These are phyloP conservation scores for Odontocolon sp. DNA, from an alignment of 2,888 invertebrate species.

Conservation along the genomic window DNA sequence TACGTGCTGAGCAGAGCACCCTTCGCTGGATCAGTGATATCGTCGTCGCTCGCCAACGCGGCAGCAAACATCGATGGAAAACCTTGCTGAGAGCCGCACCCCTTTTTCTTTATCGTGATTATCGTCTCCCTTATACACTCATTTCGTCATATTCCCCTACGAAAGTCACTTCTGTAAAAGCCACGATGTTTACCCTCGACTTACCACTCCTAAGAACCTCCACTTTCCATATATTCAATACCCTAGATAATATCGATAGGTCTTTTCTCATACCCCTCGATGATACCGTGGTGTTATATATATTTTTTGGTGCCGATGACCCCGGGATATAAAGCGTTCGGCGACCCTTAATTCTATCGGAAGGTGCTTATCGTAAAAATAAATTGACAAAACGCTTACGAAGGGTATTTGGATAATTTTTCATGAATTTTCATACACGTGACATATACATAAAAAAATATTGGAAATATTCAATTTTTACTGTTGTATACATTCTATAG, in stretches of 20 bases:
- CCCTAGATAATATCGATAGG: conserved; percentile 15
- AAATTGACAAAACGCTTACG: too few species aligned
- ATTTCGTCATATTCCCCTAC: conserved; percentile 11
- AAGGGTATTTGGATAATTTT: background rate
- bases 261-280: conserved; percentile 7
- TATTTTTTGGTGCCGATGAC: background rate
- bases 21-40: conserved; percentile 48
- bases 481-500: too few species aligned
- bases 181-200: conserved; percentile 45
- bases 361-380: too few species aligned
- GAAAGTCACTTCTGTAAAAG: conserved; percentile 39
- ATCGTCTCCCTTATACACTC: conserved; percentile 26
- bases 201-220: conserved; percentile 19
- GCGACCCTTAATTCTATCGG: too few species aligned
- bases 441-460: too few species aligned
- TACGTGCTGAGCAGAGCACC: conserved; percentile 8
- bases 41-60: conserved; percentile 4
- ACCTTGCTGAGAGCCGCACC: conserved; percentile 40
- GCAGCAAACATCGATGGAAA: conserved; percentile 26
- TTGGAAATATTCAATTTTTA: too few species aligned
- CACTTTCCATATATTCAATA: conserved; percentile 17
- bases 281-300: background rate
- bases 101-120: conserved; percentile 51
- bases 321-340: background rate
- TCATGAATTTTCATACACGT: too few species aligned